Evolutionary conservation across 2,888 invertebrate genomes (phyloP).

Genomic region (Aporophyla lueneburgensis): DNA sequence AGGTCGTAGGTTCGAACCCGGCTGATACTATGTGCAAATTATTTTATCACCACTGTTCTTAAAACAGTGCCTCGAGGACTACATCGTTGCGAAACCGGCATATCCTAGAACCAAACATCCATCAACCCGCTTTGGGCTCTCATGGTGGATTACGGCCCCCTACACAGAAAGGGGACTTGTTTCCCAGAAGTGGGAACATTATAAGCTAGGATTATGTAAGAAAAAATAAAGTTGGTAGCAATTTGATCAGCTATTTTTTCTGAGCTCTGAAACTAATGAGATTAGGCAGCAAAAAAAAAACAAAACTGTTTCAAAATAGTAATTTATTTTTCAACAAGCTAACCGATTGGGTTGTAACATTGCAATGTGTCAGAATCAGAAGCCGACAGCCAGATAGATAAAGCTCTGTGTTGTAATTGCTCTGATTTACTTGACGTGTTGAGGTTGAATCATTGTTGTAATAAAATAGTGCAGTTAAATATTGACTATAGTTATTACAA

Average conservation of each 20-base stretch:
- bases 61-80: too few relatives aligned
- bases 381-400: slow-evolving; percentile 20
- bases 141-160: too few relatives aligned
- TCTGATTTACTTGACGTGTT: slow-evolving; percentile 31
- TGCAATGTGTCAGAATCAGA: slow-evolving; percentile 22
- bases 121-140: too few relatives aligned
- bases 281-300: slow-evolving; percentile 3
- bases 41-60: too few relatives aligned
- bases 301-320: not conserved
- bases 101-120: too few relatives aligned
- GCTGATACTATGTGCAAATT: too few relatives aligned
- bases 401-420: slow-evolving; percentile 29
- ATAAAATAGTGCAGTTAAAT: not conserved
- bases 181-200: too few relatives aligned
- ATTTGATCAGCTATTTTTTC: not conserved
- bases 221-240: not conserved
- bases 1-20: too few relatives aligned
- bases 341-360: slow-evolving; percentile 12
- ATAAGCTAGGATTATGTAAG: not conserved
- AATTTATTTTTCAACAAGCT: slow-evolving; percentile 13
- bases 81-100: too few relatives aligned
- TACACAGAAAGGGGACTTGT: too few relatives aligned
- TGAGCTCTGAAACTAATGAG: not conserved
- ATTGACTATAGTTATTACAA: not conserved
- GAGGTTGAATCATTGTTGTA: not conserved